Percentiles rank a stretch among this genome's conserved stretches.
These are phyloP conservation scores for Brachyhypopomus occidentalis DNA, from an alignment of 2,113 vertebrate species.

Conservation along the genomic window DNA sequence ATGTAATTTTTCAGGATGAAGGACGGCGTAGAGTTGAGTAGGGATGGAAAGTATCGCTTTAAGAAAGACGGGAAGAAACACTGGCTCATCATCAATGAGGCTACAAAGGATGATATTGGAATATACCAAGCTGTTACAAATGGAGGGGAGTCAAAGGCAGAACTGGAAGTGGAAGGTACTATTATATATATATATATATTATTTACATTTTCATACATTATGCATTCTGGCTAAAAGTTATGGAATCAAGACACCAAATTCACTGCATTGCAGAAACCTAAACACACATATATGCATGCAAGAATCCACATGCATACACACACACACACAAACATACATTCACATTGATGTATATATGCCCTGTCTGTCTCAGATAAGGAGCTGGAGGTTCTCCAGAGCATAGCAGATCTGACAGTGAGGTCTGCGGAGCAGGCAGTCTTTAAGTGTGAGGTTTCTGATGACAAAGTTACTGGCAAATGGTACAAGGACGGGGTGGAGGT, in stretches of 20 bases:
- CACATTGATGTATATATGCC: not conserved
- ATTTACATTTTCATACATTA: not conserved
- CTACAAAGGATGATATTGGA: slow-evolving; percentile 78
- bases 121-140: slow-evolving; percentile 82
- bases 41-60: slow-evolving; percentile 88
- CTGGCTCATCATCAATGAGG: slow-evolving; percentile 84
- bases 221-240: not conserved
- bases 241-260: too few species aligned
- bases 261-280: too few species aligned
- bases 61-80: slow-evolving; percentile 91
- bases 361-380: slow-evolving; percentile 77
- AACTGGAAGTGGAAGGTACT: slow-evolving; percentile 87
- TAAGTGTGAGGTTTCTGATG: slow-evolving; percentile 79
- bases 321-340: not conserved
- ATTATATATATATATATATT: not conserved
- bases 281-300: too few species aligned
- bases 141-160: slow-evolving; percentile 84
- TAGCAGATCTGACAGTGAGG: slow-evolving; percentile 82
- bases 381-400: slow-evolving; percentile 83
- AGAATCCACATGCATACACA: too few species aligned
- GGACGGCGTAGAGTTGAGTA: slow-evolving; percentile 85
- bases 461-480: slow-evolving; percentile 81
- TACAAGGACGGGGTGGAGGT: slow-evolving; percentile 79
- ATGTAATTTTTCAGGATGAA: slow-evolving; percentile 78
- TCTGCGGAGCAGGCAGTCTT: slow-evolving; percentile 79